Percentiles rank a stretch among this genome's conserved stretches.
Conservation (phyloP, 2,113 vertebrate genomes). For the Crotalus tigris region DNA sequence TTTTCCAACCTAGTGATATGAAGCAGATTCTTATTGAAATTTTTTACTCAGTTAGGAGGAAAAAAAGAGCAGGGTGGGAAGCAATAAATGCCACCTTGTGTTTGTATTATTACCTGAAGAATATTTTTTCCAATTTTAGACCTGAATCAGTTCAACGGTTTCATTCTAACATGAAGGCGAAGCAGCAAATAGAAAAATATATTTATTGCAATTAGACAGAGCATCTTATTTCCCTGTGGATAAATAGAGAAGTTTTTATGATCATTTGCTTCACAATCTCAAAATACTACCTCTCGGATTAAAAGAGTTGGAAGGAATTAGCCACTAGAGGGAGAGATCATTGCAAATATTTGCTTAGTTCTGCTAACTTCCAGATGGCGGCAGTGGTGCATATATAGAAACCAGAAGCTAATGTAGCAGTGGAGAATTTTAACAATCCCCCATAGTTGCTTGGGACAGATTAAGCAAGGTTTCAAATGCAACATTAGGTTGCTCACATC, state of each 20-base stretch:
- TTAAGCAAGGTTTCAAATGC: not conserved
- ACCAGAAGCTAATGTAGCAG: not conserved
- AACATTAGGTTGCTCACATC: not conserved
- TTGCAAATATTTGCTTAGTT: constrained; percentile 2
- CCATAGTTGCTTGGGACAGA: not conserved
- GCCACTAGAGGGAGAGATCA: constrained; percentile 13
- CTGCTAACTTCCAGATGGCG: not conserved
- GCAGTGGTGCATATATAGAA: not conserved
- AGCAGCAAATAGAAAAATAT: not conserved
- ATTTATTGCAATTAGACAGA: not conserved
- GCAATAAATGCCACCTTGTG: not conserved
- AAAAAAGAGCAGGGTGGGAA: not conserved
- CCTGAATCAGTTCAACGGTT: not conserved
- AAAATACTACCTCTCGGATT: not conserved
- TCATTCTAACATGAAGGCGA: not conserved
- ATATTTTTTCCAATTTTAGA: not conserved
- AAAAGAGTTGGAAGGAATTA: constrained; percentile 21
- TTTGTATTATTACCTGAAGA: not conserved
- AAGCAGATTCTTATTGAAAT: not conserved
- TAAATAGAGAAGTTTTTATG: not conserved
- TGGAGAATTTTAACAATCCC: not conserved
- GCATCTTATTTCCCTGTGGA: not conserved
- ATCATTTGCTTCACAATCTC: not conserved
- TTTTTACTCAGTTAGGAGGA: not conserved
- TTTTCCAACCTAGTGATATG: not conserved